Percentiles rank a stretch among this genome's conserved stretches.
phyloP scores from a whole-genome alignment of 2,797 vertebrate genomes.

The Urocyon cinereoargenteus region DNA sequence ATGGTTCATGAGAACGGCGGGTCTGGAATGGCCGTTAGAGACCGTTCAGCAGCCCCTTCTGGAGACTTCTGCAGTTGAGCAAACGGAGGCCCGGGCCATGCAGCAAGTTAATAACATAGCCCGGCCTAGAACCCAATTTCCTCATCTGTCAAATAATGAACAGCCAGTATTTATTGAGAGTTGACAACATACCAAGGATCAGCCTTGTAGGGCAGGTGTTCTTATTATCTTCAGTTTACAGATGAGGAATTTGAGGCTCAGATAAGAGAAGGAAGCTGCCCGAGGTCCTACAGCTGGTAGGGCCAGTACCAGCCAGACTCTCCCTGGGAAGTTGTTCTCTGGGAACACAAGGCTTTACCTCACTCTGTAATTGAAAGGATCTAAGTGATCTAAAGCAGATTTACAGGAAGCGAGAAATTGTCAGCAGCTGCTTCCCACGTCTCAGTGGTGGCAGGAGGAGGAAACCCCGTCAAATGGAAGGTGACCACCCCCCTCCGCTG shows the following conservation, averaged over 20 bases:
- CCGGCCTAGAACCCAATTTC: not conserved
- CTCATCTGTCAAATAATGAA: not conserved
- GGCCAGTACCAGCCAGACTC: not conserved
- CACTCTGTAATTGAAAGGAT: not conserved
- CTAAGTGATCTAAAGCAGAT: not conserved
- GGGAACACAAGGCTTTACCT: not conserved
- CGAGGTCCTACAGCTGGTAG: not conserved
- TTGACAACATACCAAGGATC: fast-evolving
- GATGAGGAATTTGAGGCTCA: not conserved
- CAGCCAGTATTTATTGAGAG: not conserved
- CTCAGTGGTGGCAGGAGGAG: not conserved
- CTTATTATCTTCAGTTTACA: not conserved
- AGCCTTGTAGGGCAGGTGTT: not conserved
- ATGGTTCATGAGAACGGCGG: not conserved
- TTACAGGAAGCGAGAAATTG: not conserved
- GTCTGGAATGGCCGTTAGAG: not conserved
- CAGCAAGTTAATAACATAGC: not conserved
- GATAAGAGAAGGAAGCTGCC: not conserved
- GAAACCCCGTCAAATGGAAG: not conserved
- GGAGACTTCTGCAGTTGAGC: not conserved
- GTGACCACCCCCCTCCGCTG: too few species aligned
- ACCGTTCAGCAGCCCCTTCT: not conserved
- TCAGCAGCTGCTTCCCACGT: not conserved
- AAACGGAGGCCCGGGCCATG: not conserved
- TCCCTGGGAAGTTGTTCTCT: not conserved